These are phyloP conservation scores for Dermolepida albohirtum DNA, from an alignment of 2,888 invertebrate genomes.

Conservation along the genomic window DNA sequence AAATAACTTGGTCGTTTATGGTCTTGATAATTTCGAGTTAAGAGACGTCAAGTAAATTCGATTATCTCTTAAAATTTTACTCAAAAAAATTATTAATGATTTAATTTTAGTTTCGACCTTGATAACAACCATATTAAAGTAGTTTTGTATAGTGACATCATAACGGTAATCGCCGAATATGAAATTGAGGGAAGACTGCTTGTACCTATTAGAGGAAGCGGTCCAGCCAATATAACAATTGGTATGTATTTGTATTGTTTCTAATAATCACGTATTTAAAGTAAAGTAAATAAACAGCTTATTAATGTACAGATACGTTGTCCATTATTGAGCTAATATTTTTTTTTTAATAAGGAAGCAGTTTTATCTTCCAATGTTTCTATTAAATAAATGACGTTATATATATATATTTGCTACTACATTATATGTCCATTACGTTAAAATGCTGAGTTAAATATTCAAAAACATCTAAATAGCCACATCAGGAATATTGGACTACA, in stretches of 20 bases:
- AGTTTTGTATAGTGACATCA: conserved; percentile 10
- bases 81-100: not conserved
- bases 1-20: conserved; percentile 47
- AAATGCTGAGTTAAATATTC: too few species aligned
- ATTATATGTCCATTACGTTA: too few species aligned
- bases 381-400: too few species aligned
- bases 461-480: too few species aligned
- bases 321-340: too few species aligned
- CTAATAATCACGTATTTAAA: not conserved
- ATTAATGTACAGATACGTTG: too few species aligned
- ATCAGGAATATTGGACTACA: too few species aligned
- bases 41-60: conserved; percentile 48
- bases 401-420: too few species aligned
- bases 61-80: not conserved
- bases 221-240: conserved; percentile 35
- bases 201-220: conserved; percentile 35
- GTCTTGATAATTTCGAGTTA: conserved; percentile 48
- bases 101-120: conserved; percentile 33
- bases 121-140: conserved; percentile 22
- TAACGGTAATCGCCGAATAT: conserved; percentile 33
- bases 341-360: too few species aligned
- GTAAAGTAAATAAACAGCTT: conserved; percentile 17
- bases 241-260: conserved; percentile 22
- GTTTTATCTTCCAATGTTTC: too few species aligned
- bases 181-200: conserved; percentile 39